Evolutionary conservation across 92 coral and sea anemone genomes (phyloP).

Genomic region (Epizoanthus scotinus): DNA sequence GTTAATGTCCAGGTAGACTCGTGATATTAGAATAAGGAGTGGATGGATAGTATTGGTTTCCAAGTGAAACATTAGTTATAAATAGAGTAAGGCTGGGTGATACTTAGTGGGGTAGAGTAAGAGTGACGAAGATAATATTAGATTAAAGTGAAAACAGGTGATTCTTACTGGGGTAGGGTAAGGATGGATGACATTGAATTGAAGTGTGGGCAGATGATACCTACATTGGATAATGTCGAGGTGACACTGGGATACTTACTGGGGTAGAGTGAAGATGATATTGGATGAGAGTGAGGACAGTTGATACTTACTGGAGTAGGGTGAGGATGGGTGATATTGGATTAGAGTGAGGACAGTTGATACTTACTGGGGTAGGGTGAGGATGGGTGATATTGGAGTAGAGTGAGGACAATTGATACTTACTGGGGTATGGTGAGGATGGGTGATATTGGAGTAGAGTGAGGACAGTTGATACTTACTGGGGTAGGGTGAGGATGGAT

Average conservation of each 20-base stretch:
- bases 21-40: background rate
- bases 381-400: too few relatives aligned
- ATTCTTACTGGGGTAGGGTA: background rate
- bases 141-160: conserved; percentile 79
- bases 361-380: conserved; percentile 67
- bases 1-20: too few relatives aligned
- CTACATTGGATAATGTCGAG: too few relatives aligned
- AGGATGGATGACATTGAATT: background rate
- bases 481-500: background rate
- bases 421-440: background rate
- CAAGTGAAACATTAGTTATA: conserved; percentile 66
- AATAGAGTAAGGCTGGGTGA: too few relatives aligned
- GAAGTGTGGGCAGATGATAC: background rate
- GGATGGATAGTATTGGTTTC: conserved; percentile 40
- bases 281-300: conserved; percentile 76
- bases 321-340: conserved; percentile 4
- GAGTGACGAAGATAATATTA: conserved; percentile 6
- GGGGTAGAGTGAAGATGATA: too few relatives aligned
- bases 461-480: conserved; percentile 56
- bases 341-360: conserved; percentile 81
- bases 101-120: background rate
- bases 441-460: conserved; percentile 55
- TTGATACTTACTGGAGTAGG: conserved; percentile 30
- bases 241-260: conserved; percentile 59
- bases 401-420: conserved; percentile 67